Conservation (phyloP, 2,888 invertebrate species). For the Spodoptera exigua region DNA sequence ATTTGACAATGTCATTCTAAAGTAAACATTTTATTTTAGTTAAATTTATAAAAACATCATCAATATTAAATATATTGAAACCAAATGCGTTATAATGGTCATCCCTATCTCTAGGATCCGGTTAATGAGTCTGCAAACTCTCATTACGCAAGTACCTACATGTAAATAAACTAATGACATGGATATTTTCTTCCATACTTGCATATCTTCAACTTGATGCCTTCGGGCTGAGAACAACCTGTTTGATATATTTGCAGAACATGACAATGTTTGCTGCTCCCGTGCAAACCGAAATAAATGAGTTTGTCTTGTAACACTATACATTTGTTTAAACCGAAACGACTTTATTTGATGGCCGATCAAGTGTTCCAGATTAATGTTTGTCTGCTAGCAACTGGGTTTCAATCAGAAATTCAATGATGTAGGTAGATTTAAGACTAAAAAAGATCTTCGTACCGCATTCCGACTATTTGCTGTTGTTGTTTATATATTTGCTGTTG, state of each 20-base stretch:
- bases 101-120: no score
- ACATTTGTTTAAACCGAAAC: conserved; percentile 30
- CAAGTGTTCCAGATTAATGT: conserved; percentile 33
- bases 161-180: not conserved
- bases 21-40: no score
- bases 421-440: conserved; percentile 14
- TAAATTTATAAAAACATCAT: no score
- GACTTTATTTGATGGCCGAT: conserved; percentile 35
- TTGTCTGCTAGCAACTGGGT: conserved; percentile 25
- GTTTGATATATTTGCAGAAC: conserved; percentile 64
- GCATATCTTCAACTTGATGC: conserved; percentile 28
- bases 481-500: no score
- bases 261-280: conserved; percentile 62
- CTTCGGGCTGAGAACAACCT: conserved; percentile 39
- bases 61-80: no score
- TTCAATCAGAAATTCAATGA: conserved; percentile 29
- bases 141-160: no score
- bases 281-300: conserved; percentile 64
- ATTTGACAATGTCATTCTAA: no score
- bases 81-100: no score
- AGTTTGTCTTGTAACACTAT: conserved; percentile 62
- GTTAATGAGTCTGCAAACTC: no score
- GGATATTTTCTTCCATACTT: not conserved
- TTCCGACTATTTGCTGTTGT: no score
- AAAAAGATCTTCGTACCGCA: no score